A percentile compares a stretch with the other conserved stretches of the same genome.
phyloP scores from a whole-genome alignment of 2,113 vertebrate genomes.

The Fregetta grallaria region DNA sequence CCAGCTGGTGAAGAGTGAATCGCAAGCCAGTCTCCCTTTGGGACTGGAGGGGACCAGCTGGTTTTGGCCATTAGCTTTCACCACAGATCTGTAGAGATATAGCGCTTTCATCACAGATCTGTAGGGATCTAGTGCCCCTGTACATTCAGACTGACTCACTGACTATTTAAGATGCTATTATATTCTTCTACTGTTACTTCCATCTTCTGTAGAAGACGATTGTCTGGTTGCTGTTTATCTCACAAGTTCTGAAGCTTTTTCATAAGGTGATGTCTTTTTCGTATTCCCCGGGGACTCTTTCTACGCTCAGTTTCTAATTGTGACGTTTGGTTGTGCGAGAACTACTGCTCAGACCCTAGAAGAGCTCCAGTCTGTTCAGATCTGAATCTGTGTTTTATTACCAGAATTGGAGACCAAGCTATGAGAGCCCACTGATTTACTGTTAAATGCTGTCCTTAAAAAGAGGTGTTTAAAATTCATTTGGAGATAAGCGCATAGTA shows the following conservation, averaged over 20 bases:
- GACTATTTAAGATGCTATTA: conserved; percentile 59
- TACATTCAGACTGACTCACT: conserved; percentile 45
- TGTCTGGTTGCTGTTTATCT: conserved; percentile 43
- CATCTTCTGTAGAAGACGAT: conserved; percentile 43
- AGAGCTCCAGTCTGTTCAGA: not conserved
- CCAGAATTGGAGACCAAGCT: not conserved
- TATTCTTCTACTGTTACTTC: conserved; percentile 55
- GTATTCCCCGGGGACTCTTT: not conserved
- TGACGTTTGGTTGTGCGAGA: not conserved
- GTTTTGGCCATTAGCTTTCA: not conserved
- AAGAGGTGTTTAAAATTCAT: not conserved
- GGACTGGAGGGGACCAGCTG: conserved; percentile 25
- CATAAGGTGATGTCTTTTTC: conserved; percentile 20
- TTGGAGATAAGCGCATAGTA: not conserved
- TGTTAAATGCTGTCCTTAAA: not conserved
- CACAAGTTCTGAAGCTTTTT: conserved; percentile 47
- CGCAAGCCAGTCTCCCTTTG: not conserved
- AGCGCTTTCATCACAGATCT: not conserved
- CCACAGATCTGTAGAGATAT: not conserved
- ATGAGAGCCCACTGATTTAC: not conserved
- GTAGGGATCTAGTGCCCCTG: not conserved
- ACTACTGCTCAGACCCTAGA: not conserved
- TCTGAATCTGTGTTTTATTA: not conserved
- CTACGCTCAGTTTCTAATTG: conserved; percentile 1
- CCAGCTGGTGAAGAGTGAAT: conserved; percentile 94